Percentiles rank a stretch among this genome's conserved stretches.
Conservation (phyloP, 2,888 invertebrate genomes). For the Drosophila trichaetosa region DNA sequence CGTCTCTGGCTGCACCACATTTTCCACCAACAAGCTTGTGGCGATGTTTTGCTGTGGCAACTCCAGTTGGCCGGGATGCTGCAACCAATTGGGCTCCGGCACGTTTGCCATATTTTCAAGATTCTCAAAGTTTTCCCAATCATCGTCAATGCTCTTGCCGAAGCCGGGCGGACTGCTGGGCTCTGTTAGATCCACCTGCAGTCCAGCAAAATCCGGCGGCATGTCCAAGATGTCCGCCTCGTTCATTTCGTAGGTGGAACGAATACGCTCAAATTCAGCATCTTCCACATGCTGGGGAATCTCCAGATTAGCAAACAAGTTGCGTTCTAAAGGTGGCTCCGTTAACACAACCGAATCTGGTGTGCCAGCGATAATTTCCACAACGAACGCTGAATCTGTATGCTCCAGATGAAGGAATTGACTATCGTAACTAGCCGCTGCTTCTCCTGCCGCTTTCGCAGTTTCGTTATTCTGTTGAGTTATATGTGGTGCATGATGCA, state of each 20-base stretch:
- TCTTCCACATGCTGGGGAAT: conserved; percentile 43
- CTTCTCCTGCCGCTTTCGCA: background rate
- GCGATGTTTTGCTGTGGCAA: conserved; percentile 21
- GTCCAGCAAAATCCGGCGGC: conserved; percentile 36
- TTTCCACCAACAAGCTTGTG: conserved; percentile 20
- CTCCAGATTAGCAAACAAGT: conserved; percentile 62
- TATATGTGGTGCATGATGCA: conserved; percentile 40
- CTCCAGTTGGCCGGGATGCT: conserved; percentile 46
- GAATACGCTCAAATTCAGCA: conserved; percentile 66
- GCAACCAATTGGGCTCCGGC: conserved; percentile 54
- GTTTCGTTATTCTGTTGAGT: background rate
- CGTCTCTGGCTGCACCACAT: conserved; percentile 35
- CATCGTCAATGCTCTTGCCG: conserved; percentile 80
- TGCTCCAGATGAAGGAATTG: conserved; percentile 33
- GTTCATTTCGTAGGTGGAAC: conserved; percentile 74
- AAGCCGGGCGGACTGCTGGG: conserved; percentile 66
- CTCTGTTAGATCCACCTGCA: conserved; percentile 18
- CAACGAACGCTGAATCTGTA: conserved; percentile 51
- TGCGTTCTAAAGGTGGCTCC: conserved; percentile 15
- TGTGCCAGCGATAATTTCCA: conserved; percentile 69
- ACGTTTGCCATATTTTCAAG: conserved; percentile 46
- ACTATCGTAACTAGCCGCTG: background rate
- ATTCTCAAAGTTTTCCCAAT: conserved; percentile 76
- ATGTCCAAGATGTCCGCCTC: conserved; percentile 75
- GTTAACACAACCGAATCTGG: conserved; percentile 37